These are phyloP conservation scores for Dendronephthya gigantea DNA, from an alignment of 64 coral and sea anemone genomes.

Conservation along the genomic window DNA sequence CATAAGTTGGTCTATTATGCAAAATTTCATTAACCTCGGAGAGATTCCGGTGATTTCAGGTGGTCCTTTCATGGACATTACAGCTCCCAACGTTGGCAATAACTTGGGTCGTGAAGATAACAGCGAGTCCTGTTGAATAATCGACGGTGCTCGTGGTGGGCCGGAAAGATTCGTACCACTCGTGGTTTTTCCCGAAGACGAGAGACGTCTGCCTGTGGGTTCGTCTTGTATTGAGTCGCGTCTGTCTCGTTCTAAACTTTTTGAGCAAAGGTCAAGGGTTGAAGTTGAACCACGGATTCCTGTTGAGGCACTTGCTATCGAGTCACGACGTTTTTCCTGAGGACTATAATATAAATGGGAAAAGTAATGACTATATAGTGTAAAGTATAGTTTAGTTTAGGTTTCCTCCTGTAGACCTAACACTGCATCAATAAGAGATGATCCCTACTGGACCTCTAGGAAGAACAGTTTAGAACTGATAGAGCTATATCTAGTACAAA, in stretches of 20 bases:
- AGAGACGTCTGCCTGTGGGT: neutral
- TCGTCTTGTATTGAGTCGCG: neutral
- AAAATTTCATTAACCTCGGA: too few species aligned
- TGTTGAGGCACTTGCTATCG: neutral
- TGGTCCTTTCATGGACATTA: slow-evolving; percentile 49
- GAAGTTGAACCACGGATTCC: neutral
- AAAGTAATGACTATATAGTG: too few species aligned
- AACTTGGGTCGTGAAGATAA: slow-evolving; percentile 45
- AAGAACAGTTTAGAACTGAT: too few species aligned
- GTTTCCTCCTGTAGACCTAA: too few species aligned
- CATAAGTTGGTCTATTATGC: too few species aligned
- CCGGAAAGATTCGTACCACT: neutral
- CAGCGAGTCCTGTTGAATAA: slow-evolving; percentile 17
- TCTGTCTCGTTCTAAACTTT: neutral
- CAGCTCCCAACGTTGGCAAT: slow-evolving; percentile 68
- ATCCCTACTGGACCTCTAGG: too few species aligned
- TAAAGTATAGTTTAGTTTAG: too few species aligned
- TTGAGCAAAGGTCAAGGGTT: neutral
- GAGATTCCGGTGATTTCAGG: slow-evolving; percentile 88
- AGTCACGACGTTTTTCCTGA: slow-evolving; percentile 2
- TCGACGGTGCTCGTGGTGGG: neutral
- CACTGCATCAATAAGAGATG: too few species aligned
- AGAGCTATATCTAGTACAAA: too few species aligned
- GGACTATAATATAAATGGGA: neutral
- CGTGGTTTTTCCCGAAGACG: neutral